phyloP scores from a whole-genome alignment of 1,140 invertebrate species.

The Nilaparvata lugens region DNA sequence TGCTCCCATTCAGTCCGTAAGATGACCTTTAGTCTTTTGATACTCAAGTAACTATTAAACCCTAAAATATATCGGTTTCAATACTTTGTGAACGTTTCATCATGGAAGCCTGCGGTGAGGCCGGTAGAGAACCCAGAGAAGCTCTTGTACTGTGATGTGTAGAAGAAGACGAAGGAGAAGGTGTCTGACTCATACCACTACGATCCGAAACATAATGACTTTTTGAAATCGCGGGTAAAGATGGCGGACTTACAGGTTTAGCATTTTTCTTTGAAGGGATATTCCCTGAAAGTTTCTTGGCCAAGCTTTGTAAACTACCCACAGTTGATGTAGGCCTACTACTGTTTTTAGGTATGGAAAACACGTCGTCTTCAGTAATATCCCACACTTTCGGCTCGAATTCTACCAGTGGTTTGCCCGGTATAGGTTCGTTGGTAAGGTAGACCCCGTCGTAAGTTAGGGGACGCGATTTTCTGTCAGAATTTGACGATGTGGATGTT shows the following conservation, averaged over 20 bases:
- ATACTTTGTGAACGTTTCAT: neutral
- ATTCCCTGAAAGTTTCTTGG: neutral
- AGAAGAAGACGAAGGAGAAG: neutral
- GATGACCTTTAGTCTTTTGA: too few relatives aligned
- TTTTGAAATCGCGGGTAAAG: neutral
- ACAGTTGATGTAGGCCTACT: conserved; percentile 8
- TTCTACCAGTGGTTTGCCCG: conserved; percentile 48
- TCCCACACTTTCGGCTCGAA: conserved; percentile 75
- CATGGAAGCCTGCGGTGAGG: too few relatives aligned
- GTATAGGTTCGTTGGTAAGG: conserved; percentile 69
- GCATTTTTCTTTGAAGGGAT: neutral
- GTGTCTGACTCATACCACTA: neutral
- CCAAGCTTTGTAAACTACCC: neutral
- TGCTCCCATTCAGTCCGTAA: too few relatives aligned
- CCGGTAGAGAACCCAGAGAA: too few relatives aligned
- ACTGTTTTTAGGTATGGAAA: conserved; percentile 8
- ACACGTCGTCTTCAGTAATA: conserved; percentile 52
- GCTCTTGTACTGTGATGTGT: too few relatives aligned
- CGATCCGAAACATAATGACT: neutral
- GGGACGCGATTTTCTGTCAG: conserved; percentile 7
- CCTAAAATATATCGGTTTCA: neutral
- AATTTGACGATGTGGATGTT: conserved; percentile 4
- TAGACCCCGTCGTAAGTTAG: conserved; percentile 63
- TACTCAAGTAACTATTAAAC: too few relatives aligned
- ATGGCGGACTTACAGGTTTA: neutral